Evolutionary conservation across 2,888 invertebrate genomes (phyloP).

Genomic region (Mechanitis messenoides): DNA sequence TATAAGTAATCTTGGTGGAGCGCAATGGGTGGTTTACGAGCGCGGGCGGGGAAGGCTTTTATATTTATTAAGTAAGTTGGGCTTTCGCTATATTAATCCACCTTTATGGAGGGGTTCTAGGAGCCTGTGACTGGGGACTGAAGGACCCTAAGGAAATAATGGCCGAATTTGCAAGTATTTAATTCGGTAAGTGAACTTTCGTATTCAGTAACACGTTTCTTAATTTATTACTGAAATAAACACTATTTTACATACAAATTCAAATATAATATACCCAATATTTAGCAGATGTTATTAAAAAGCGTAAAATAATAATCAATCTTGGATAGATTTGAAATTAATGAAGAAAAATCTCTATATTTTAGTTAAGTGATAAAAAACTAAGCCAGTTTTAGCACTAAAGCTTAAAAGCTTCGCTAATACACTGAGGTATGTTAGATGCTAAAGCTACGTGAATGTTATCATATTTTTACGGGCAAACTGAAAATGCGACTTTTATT

Average conservation of each 20-base stretch:
- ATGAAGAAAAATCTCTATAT: too few species aligned
- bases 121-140: constrained; percentile 43
- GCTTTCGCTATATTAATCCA: constrained; percentile 75
- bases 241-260: not conserved
- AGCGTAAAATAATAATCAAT: too few species aligned
- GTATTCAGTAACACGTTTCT: constrained; percentile 16
- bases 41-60: constrained; percentile 73
- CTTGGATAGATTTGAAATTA: too few species aligned
- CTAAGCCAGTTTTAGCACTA: not conserved
- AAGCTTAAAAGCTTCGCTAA: not conserved
- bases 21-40: constrained; percentile 72
- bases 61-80: constrained; percentile 78
- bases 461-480: constrained; percentile 74
- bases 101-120: constrained; percentile 70
- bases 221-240: constrained; percentile 6
- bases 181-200: constrained; percentile 18
- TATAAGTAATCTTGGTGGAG: constrained; percentile 72
- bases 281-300: too few species aligned
- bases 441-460: constrained; percentile 60
- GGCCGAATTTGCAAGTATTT: constrained; percentile 23
- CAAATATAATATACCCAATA: too few species aligned
- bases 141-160: constrained; percentile 27
- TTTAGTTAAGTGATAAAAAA: too few species aligned
- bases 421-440: constrained; percentile 5
- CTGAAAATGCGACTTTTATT: constrained; percentile 72